Conservation (phyloP, 2,797 vertebrate species). For the Ataeniobius toweri region DNA sequence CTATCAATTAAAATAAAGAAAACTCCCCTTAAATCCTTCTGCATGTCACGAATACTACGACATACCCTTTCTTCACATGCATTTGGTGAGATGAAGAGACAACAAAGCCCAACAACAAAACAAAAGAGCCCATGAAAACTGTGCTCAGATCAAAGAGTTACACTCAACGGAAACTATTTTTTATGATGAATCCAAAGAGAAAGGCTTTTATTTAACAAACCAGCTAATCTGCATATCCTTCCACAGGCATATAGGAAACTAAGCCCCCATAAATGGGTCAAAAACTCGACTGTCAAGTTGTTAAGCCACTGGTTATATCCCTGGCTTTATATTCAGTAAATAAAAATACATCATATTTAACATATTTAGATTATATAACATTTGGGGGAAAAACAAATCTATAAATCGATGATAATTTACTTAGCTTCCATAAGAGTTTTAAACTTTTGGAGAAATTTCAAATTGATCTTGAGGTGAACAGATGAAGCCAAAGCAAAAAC, state of each 20-base stretch:
- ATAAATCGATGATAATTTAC: neutral
- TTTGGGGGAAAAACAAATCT: neutral
- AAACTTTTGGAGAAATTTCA: neutral
- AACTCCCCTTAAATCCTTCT: neutral
- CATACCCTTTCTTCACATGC: neutral
- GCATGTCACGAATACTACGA: neutral
- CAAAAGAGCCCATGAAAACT: neutral
- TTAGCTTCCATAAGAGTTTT: too few relatives aligned
- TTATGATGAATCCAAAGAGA: slow-evolving; percentile 18
- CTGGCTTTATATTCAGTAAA: neutral
- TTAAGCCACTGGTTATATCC: neutral
- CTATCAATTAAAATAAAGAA: neutral
- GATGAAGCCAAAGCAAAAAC: neutral
- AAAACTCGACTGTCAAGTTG: neutral
- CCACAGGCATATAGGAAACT: neutral
- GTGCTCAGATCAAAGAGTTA: too few relatives aligned
- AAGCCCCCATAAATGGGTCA: neutral
- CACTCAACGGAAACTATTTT: neutral
- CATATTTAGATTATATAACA: neutral
- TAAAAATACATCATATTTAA: neutral
- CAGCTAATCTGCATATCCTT: neutral
- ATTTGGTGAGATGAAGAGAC: neutral
- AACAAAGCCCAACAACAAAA: neutral
- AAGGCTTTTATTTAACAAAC: slow-evolving; percentile 16
- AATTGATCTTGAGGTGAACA: neutral